Evolutionary conservation across 2,113 vertebrate genomes (phyloP), one percentile per base, ranked within the genome.

Genomic region (Phylloscopus whistleri): DNA sequence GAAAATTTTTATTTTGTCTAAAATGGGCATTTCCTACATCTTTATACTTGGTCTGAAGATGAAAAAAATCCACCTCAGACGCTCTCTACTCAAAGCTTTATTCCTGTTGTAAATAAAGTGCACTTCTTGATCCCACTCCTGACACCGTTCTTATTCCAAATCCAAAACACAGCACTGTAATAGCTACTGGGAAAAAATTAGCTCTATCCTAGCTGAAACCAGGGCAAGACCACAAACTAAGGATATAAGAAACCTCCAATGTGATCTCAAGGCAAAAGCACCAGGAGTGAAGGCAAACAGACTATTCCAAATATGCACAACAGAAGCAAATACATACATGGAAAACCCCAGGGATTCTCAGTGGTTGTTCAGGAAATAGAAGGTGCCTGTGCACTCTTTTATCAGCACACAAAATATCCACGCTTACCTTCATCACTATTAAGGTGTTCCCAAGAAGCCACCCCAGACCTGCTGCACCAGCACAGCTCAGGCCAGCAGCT

Each of bases 291-390:
- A 72, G 60, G 44, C 26, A 52, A 87, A 68, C 3, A 27, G 30
- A 33, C 35, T 16, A 48, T 49, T 68, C 66, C 53, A 46, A n/a
- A 77, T 27, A 46, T 5, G 9, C 4, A 5, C 44, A 37, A 13
- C 43, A 87, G 33, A 72, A 90, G 24, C 19, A 73, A 51, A 35
- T 2, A 52, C 12, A 5, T 0, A 12, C 18, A 26, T 0, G 1
- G 48, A 13, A 46, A 72, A 19, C 24, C 74, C 31, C 30, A 22
- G 27, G 56, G 44, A 41, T 39, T 69, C 39, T 15, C 18, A 13
- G 5, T 11, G 63, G 66, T 1, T 2, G 18, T 20, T 39, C 37
- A 44, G 7, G 4, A 10, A 39, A 41, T 0, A 16, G 2, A 39
- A 59, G 44, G 44, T 60, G 44, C 15, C 31, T 1, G 0, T 1